A percentile compares a stretch with the other conserved stretches of the same genome.
Evolutionary conservation across 2,113 vertebrate genomes (phyloP).

Genomic region (Terrapene triunguis): DNA sequence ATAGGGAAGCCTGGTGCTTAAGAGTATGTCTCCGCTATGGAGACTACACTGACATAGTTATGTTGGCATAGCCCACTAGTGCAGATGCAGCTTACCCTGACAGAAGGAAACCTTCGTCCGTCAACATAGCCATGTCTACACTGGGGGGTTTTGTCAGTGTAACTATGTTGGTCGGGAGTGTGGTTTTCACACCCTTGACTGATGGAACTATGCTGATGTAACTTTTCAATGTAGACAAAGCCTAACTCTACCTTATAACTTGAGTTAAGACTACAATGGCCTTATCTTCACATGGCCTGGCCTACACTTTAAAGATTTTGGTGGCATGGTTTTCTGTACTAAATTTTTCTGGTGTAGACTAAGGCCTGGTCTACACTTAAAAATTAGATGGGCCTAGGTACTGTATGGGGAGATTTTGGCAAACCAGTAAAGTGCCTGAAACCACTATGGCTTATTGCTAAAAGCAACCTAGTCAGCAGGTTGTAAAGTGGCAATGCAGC

Average conservation of each 20-base stretch:
- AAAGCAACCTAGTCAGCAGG: no score
- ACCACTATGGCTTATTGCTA: no score
- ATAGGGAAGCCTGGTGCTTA: neutral
- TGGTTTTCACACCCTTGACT: neutral
- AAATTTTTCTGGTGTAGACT: no score
- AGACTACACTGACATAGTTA: neutral
- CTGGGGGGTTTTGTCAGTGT: neutral
- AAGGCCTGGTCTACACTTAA: neutral
- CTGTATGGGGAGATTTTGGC: no score
- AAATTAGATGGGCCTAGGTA: neutral
- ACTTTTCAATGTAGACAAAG: neutral
- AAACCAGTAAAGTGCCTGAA: no score
- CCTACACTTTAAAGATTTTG: neutral
- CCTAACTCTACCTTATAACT: neutral
- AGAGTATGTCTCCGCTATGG: neutral
- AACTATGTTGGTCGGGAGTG: neutral
- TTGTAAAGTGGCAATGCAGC: no score
- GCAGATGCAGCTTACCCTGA: neutral
- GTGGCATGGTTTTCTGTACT: neutral
- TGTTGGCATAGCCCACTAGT: neutral
- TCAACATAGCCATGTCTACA: neutral
- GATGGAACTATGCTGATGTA: neutral
- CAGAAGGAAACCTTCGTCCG: neutral
- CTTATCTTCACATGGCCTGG: neutral
- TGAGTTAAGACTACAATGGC: neutral